Evolutionary conservation across 92 coral and sea anemone genomes (phyloP), one percentile per base, ranked within the genome.

Genomic region (Epizoanthus illoricatus): DNA sequence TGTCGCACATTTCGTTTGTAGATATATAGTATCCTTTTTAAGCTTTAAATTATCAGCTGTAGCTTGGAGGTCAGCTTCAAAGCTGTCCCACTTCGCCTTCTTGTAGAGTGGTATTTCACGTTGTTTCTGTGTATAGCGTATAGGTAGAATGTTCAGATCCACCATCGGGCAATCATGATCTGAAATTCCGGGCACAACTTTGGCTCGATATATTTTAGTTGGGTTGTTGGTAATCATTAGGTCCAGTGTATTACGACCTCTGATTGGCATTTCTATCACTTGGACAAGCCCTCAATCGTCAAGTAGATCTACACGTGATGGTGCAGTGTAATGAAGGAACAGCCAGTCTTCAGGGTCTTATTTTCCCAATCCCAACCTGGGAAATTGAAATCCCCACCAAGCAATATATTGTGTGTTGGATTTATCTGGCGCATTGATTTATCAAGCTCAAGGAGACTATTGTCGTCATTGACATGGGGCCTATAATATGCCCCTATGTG

Each of bases 91-190:
- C 24, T 76, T 52, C 64, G 90, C 90, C 18, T 81, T 86, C 59
- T 73, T 86, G 62, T 82, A 89, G 7, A 79, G 72, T 57, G 91
- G 90, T 84, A 91, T 85, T 66, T 91, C 73, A 15, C 89, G 82
- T 20, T 75, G 87, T 63, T 33, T 76, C 84, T 84, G 92, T 60
- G 4, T 61, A 80, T 89, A 73, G 1, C 90, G 86, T 83, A 89
- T 89, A 55, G 87, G 87, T 24, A 63, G 81, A 43, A 55, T 76
- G 62, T 83, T 76, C 45, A 84, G 19, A 33, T 83, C 85, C 1
- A 83, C 54, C 67, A 87, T 45, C 18, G 90, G 90, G 55, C 90
- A 87, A 67, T 83, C 90, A 36, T 83, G 90, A 69, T 87, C 85
- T 12, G 89, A 80, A 18, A 89, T 67, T 23, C 86, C 91, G 40